Percentiles rank a stretch among this genome's conserved stretches.
phyloP scores from a whole-genome alignment of 2,113 vertebrate genomes.

The Garra rufa region DNA sequence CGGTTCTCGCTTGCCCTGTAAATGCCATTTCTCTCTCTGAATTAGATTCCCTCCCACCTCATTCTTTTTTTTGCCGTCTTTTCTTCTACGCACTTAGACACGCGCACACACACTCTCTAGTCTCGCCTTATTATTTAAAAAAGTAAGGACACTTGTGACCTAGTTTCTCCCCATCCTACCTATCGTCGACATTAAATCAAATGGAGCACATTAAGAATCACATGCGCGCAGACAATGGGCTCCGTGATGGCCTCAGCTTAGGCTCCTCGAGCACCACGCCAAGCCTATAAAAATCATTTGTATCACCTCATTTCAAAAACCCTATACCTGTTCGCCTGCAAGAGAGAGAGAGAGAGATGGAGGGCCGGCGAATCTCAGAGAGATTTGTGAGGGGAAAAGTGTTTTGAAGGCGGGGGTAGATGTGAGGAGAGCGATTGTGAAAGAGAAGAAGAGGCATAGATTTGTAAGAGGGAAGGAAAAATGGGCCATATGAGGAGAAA shows the following conservation, averaged over 20 bases:
- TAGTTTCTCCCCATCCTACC: conserved; percentile 70
- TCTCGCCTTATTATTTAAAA: conserved; percentile 56
- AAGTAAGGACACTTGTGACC: conserved; percentile 60
- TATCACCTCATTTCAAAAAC: conserved; percentile 73
- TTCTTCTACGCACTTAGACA: conserved; percentile 11
- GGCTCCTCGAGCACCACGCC: conserved; percentile 59
- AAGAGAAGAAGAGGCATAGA: conserved; percentile 14
- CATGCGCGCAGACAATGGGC: conserved; percentile 72
- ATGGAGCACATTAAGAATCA: conserved; percentile 71
- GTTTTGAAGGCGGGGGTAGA: conserved; percentile 19
- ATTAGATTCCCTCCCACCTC: conserved; percentile 55
- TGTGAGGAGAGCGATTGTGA: conserved; percentile 6
- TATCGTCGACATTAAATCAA: conserved; percentile 71
- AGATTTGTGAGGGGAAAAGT: conserved; percentile 12
- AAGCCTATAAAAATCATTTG: conserved; percentile 78
- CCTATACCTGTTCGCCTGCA: not conserved
- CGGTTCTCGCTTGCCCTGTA: conserved; percentile 33
- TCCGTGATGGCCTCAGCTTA: conserved; percentile 68
- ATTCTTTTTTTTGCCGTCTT: conserved; percentile 31
- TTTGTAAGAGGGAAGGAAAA: conserved; percentile 1
- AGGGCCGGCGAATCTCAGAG: not conserved
- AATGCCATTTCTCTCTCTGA: conserved; percentile 54
- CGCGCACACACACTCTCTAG: conserved; percentile 42
- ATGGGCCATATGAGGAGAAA: not conserved
- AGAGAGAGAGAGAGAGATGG: conserved; percentile 12